Evolutionary conservation across 2,888 invertebrate species (phyloP).

Genomic region (Orchestes rusci): DNA sequence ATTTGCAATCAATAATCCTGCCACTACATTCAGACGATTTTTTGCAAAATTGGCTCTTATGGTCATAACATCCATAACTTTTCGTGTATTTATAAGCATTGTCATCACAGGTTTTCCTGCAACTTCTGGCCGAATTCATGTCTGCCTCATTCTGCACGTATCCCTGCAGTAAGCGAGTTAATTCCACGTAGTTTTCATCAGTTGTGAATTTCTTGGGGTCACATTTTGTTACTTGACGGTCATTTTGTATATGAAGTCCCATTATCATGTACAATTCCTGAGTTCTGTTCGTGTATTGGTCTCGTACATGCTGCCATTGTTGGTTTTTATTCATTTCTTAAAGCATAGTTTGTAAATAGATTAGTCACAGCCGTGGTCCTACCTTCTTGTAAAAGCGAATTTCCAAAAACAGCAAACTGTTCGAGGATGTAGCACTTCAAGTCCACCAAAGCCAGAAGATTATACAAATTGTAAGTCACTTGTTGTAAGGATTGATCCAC

Average conservation of each 20-base stretch:
- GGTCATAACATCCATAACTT: constrained; percentile 29
- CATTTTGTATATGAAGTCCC: no score
- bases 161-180: constrained; percentile 73
- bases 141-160: constrained; percentile 79
- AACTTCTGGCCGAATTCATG: constrained; percentile 60
- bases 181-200: constrained; percentile 60
- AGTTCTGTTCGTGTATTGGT: no score
- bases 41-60: constrained; percentile 26
- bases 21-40: constrained; percentile 29
- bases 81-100: constrained; percentile 21
- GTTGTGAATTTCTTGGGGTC: no score
- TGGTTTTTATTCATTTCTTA: no score
- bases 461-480: constrained; percentile 69
- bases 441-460: constrained; percentile 66
- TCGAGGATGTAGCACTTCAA: constrained; percentile 77
- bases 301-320: no score
- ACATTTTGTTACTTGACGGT: no score
- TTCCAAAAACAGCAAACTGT: constrained; percentile 51
- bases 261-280: no score
- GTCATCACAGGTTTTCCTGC: constrained; percentile 52
- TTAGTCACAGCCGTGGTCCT: no score
- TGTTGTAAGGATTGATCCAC: constrained; percentile 73
- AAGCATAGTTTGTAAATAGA: no score
- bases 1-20: constrained; percentile 25
- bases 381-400: no score